Evolutionary conservation across 2,888 invertebrate species (phyloP), one percentile per base, ranked within the genome.

Genomic region (Lepidocyrtinus sp.): DNA sequence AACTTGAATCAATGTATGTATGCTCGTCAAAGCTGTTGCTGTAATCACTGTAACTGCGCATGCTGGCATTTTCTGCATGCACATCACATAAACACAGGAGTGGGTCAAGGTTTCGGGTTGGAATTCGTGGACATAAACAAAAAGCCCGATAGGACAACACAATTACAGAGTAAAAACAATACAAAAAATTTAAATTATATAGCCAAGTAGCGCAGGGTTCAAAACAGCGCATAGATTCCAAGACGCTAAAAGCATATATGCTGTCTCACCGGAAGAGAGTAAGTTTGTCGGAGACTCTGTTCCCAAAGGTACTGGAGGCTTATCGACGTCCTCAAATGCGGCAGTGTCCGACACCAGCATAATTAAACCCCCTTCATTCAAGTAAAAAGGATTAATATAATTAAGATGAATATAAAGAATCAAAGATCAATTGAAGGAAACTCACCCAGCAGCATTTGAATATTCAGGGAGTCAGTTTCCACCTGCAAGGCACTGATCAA

Each of bases 391-490:
- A n/a, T n/a, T n/a, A n/a, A n/a, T 61, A 15, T 22, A 55, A 68
- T 17, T 45, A 73, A 27, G 21, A 67, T 17, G 17, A 59, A 27
- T 2, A 22, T 27, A 75, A 5, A 1, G 45, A 36, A 2, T 27
- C 70, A 36, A 36, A 36, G 36, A 36, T 1, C 5, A 61, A 2
- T 61, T 27, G 21, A 27, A 61, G 3, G 61, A 55, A 55, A 83
- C 83, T 87, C 87, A 90, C 93, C 92, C 46, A 97, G 90, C 45
- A 96, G 89, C 93, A 96, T 94, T 88, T 96, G 96, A 1, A 95
- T 94, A 89, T 97, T 97, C 85, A 92, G 92, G 0, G 95, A 92
- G 89, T 97, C 96, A 0, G 92, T 92, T 89, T 97, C 96, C 63
- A 94, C 93, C 89, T 94, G 93, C 22, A 97, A 89, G 1, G 96